phyloP scores from a whole-genome alignment of 1,140 invertebrate species.

The Eumaeus atala region DNA sequence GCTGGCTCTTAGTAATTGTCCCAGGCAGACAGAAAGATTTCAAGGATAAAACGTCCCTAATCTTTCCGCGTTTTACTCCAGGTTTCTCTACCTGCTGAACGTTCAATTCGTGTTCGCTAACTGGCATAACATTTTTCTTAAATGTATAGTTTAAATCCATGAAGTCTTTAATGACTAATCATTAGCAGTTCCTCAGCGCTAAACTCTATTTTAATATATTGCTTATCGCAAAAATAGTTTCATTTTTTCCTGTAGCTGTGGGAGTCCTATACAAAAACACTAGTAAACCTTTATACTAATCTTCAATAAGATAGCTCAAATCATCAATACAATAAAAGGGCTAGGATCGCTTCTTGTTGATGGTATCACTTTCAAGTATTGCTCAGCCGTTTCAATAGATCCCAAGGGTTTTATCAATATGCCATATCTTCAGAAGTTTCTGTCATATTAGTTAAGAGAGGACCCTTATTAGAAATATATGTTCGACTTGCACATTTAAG shows the following conservation, averaged over 20 bases:
- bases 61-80: conserved; percentile 18
- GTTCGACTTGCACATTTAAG: too few relatives aligned
- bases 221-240: neutral
- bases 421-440: too few relatives aligned
- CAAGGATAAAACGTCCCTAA: conserved; percentile 20
- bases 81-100: conserved; percentile 19
- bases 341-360: conserved; percentile 3
- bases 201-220: conserved; percentile 1
- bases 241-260: neutral
- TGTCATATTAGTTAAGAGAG: too few relatives aligned
- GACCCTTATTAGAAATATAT: too few relatives aligned
- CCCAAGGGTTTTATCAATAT: too few relatives aligned
- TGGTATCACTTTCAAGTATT: too few relatives aligned
- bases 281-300: neutral
- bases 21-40: too few relatives aligned
- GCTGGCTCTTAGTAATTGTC: too few relatives aligned
- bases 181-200: neutral
- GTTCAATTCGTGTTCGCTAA: conserved; percentile 17
- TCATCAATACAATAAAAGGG: neutral
- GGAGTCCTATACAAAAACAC: conserved; percentile 3
- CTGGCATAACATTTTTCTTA: conserved; percentile 15
- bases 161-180: neutral
- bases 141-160: neutral
- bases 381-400: too few relatives aligned
- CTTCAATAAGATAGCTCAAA: neutral